A percentile compares a stretch with the other conserved stretches of the same genome.
These are phyloP conservation scores for Diorhabda elongata DNA, from an alignment of 1,140 invertebrate genomes.

Conservation along the genomic window DNA sequence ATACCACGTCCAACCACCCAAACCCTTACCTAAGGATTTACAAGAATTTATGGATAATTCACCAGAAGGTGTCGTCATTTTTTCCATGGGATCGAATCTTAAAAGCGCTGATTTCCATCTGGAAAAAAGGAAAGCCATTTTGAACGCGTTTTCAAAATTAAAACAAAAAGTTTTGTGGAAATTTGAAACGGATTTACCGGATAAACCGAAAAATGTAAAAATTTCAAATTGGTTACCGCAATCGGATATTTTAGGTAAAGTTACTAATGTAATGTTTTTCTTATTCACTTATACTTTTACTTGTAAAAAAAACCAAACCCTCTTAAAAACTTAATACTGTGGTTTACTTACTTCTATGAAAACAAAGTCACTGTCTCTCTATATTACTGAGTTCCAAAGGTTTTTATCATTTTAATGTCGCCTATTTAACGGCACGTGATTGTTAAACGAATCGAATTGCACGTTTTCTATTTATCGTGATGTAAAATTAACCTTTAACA, in stretches of 20 bases:
- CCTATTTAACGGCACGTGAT: too few relatives aligned
- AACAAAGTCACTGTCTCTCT: too few relatives aligned
- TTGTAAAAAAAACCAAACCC: too few relatives aligned
- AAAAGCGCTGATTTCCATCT: slow-evolving; percentile 48
- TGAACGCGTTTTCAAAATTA: slow-evolving; percentile 51
- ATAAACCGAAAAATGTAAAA: slow-evolving; percentile 48
- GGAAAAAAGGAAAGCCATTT: slow-evolving; percentile 49
- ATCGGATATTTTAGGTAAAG: slow-evolving; percentile 56
- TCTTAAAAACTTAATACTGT: too few relatives aligned
- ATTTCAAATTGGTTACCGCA: slow-evolving; percentile 57
- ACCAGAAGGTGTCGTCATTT: slow-evolving; percentile 60
- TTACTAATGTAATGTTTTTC: neutral
- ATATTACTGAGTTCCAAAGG: too few relatives aligned
- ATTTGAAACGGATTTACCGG: slow-evolving; percentile 53
- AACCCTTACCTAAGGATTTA: slow-evolving; percentile 34
- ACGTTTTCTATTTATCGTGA: too few relatives aligned
- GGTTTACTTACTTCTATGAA: too few relatives aligned
- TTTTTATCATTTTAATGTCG: too few relatives aligned
- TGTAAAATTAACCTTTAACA: too few relatives aligned
- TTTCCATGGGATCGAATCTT: slow-evolving; percentile 62
- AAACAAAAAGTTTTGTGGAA: slow-evolving; percentile 63
- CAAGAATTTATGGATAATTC: slow-evolving; percentile 57
- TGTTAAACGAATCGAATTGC: too few relatives aligned
- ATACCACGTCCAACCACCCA: slow-evolving; percentile 23
- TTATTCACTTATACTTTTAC: too few relatives aligned